Conservation (phyloP, 1,140 invertebrate genomes). For the Oreohelix idahoensis region DNA sequence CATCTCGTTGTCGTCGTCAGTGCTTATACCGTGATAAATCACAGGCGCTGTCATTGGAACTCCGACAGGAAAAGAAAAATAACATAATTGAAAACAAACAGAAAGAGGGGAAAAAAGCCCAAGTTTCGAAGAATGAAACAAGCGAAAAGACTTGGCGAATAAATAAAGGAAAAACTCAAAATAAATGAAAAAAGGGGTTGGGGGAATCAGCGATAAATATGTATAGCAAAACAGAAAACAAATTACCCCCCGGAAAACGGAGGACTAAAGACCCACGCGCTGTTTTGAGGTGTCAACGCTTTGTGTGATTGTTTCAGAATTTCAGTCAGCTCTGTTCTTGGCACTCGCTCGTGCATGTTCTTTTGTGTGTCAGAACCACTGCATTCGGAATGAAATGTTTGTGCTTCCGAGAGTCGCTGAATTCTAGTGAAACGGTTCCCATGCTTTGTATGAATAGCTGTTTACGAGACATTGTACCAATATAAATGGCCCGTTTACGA, state of each 20-base stretch:
- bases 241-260: background rate
- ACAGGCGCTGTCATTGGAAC: background rate
- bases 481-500: background rate
- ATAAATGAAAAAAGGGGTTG: background rate
- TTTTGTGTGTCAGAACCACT: background rate
- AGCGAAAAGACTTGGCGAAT: background rate
- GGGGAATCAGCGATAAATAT: background rate
- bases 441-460: background rate
- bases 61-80: constrained; percentile 3
- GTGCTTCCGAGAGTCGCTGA: constrained; percentile 1
- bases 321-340: background rate
- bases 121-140: background rate
- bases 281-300: constrained; percentile 12
- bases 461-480: background rate
- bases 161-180: background rate
- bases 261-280: background rate
- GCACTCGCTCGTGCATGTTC: background rate
- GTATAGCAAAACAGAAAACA: background rate
- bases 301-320: constrained; percentile 3
- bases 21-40: background rate
- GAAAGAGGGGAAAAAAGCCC: background rate
- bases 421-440: background rate
- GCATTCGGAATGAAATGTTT: background rate
- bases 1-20: background rate
- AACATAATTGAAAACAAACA: constrained; percentile 12